Evolutionary conservation across 1,140 invertebrate genomes (phyloP), one percentile per base, ranked within the genome.

Genomic region (Anastrepha obliqua): DNA sequence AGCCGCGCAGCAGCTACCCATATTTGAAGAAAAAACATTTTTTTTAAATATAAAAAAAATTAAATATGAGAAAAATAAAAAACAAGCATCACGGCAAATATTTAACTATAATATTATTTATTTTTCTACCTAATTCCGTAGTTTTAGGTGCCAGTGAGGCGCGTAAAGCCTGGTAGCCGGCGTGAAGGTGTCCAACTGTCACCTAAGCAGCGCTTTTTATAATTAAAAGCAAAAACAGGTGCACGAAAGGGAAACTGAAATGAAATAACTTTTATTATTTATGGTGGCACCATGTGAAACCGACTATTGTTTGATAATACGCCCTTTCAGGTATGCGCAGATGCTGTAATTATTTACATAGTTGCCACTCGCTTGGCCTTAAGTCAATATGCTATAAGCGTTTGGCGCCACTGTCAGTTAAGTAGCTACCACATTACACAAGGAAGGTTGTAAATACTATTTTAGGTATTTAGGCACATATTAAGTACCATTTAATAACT

Each of bases 101-200:
- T 62, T 62, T 62, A 4, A 55, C 11, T 55, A 55, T 55, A 55
- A 74, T 74, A 29, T 65, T 15, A 74, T 47, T n/a, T 58, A 39
- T 74, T 74, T 74, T 51, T 78, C 17, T 81, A 20, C 15, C 9
- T 15, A 74, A 51, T n/a, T 81, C n/a, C n/a, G 2, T 29, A 81
- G 42, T 58, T 81, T 9, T 20, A 20, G 74, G 47, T 81, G 74
- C 74, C 74, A 81, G 74, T 81, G 47, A 20, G 74, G 7, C 74
- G 74, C 74, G 74, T 81, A 81, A 81, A 81, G 74, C 74, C 74
- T 81, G 74, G 74, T 81, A 81, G 74, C 74, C 47, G 74, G 47
- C 74, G 47, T 81, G 74, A 55, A 81, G 74, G 74, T 81, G 74
- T 81, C 74, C 29, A 42, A 9, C 74, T 81, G 74, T 81, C 74